Evolutionary conservation across 2,888 invertebrate genomes (phyloP), one percentile per base, ranked within the genome.

Genomic region (Lissocephala sabroskyi): DNA sequence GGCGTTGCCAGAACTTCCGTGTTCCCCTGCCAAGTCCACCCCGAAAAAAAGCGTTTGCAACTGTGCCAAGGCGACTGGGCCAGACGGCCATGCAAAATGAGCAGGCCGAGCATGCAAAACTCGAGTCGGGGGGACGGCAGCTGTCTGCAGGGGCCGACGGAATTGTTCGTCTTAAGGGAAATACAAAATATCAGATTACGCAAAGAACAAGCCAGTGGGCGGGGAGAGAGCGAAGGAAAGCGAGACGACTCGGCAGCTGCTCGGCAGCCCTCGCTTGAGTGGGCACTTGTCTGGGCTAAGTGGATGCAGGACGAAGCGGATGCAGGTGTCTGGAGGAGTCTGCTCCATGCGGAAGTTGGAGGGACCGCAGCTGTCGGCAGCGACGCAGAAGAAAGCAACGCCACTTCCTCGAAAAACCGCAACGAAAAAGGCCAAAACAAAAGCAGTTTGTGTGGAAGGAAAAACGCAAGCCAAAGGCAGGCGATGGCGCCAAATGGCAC

Each of bases 401-500:
- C n/a, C 9, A 36, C 37, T 37, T 37, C 37, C 37, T 37, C n/a
- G 2, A 35, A 13, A 28, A 45, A 11, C 37, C 23, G 18, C n/a
- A 33, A 28, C 41, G 16, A 13, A 33, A 43, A 32, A 43, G 35
- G 11, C 17, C 29, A 39, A 39, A 17, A 13, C 44, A 28, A n/a
- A n/a, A n/a, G n/a, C n/a, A n/a, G n/a, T n/a, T n/a, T n/a, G n/a
- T n/a, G n/a, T n/a, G n/a, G n/a, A 43, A 41, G 26, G 10, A 39
- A 36, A 19, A n/a, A 39, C 10, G 5, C 14, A 17, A 35, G 41
- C 41, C 29, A 18, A 29, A 10, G 3, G 9, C 13, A 14, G 14
- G 32, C 65, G 68, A 76, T 60, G 57, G 62, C 74, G 41, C 74
- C 65, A 77, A 56, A 70, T 68, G 77, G 65, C 53, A 76, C 70